Base-by-base conservation (phyloP, 2,797 vertebrate species). In the Rachycentron canadum region DNA sequence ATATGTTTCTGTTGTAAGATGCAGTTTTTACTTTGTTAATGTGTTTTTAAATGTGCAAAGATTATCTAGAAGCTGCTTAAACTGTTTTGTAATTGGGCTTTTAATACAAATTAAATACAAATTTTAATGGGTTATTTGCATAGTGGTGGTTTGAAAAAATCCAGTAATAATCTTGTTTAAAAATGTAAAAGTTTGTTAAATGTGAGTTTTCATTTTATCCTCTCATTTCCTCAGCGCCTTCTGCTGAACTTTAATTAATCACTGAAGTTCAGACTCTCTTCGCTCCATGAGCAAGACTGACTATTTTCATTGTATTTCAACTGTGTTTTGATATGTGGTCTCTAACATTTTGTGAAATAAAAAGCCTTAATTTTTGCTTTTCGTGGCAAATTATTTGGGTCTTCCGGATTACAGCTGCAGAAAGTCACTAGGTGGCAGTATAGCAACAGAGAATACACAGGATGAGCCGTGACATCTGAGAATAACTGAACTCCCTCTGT, bases 371-470 rank as follows among this genome's bases (percentile, higher is more conserved):
- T 66, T 56, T 64, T 69, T 50, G 3, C 2, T 28, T 21, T n/a
- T 49, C 25, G 32, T 36, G 28, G 72, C 13, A 23, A 0, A 60
- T 45, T 3, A 1, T 52, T 30, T 5, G 5, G 34, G 2, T 43
- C 10, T 11, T 79, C 8, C 69, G 28, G 19, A 41, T 59, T 12
- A 30, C 14, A 72, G 26, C 70, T 8, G 36, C 40, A 72, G 8
- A 32, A 0, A 25, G 55, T 32, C 90, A 85, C 83, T 78, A 7
- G 89, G 76, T 69, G 89, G 90, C 82, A 93, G 87, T 69, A 86
- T 2, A 82, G 73, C 67, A 79, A 17, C 70, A 86, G 5, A 9
- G 50, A 72, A 30, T 32, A 7, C 10, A 52, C 2, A 4, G 1
- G 7, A 47, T 17, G 11, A 23, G 12, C 1, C 7, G 3, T 41